A percentile compares a stretch with the other conserved stretches of the same genome.
phyloP scores from a whole-genome alignment of 1,140 invertebrate genomes.

The Pogonomyrmex californicus region DNA sequence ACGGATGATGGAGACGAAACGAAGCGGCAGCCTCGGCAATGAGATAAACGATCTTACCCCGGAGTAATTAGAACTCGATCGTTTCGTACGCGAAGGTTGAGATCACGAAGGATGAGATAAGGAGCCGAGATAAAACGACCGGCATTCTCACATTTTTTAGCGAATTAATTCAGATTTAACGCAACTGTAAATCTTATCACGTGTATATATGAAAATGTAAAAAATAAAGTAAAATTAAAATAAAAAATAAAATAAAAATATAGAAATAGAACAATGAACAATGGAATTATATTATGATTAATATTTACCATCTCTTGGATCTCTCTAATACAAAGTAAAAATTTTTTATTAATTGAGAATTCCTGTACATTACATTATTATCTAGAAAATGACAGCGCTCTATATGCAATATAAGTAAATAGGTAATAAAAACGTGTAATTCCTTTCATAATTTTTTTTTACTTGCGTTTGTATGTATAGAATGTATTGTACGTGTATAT shows the following conservation, averaged over 20 bases:
- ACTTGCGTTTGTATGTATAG: not conserved
- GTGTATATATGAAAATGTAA: not conserved
- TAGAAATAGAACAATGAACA: not conserved
- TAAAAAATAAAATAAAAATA: not conserved
- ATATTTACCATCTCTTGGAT: not conserved
- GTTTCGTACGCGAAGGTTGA: conserved; percentile 9
- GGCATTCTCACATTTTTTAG: not conserved
- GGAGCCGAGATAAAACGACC: not conserved
- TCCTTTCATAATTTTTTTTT: not conserved
- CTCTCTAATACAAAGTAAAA: not conserved
- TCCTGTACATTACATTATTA: not conserved
- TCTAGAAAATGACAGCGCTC: conserved; percentile 3
- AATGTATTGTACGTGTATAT: not conserved
- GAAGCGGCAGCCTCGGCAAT: not conserved
- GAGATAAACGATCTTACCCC: conserved; percentile 56
- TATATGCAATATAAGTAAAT: not conserved
- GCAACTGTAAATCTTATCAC: not conserved
- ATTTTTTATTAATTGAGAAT: conserved; percentile 27
- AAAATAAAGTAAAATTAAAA: not conserved
- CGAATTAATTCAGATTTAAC: not conserved
- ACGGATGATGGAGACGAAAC: conserved; percentile 27
- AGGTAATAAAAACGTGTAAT: conserved; percentile 8
- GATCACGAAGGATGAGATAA: not conserved
- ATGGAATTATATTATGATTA: not conserved
- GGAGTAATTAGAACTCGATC: conserved; percentile 62